These are phyloP conservation scores for Eriocheir sinensis DNA, from an alignment of 1,140 invertebrate genomes.

Conservation along the genomic window DNA sequence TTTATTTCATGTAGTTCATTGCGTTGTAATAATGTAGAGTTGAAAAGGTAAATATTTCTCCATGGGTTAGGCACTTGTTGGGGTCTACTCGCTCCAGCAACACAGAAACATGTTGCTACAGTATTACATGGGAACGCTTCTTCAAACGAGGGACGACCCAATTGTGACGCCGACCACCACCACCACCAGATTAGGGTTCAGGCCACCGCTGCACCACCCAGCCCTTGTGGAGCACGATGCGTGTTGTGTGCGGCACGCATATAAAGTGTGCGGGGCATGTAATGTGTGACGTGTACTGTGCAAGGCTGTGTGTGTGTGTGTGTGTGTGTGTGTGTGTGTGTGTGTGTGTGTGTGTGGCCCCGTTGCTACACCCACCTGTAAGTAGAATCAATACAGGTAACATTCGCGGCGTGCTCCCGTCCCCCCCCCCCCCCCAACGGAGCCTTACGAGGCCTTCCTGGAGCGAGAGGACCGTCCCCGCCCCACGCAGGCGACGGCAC, in stretches of 20 bases:
- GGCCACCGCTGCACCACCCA: too few relatives aligned
- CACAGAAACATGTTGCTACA: too few relatives aligned
- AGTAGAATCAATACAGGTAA: constrained; percentile 5
- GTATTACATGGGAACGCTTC: too few relatives aligned
- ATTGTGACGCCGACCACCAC: too few relatives aligned
- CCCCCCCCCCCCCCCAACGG: not conserved
- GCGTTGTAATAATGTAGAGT: too few relatives aligned
- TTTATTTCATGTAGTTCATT: too few relatives aligned
- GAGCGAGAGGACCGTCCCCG: not conserved
- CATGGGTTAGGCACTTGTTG: too few relatives aligned
- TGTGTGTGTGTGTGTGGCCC: not conserved
- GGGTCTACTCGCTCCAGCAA: too few relatives aligned
- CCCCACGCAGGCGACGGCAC: not conserved
- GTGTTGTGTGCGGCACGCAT: not conserved
- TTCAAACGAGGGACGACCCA: too few relatives aligned
- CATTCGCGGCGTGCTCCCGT: not conserved
- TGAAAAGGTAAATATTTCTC: too few relatives aligned
- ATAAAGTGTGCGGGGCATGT: not conserved
- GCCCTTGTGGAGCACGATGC: too few relatives aligned
- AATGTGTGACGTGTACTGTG: not conserved
- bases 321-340: not conserved
- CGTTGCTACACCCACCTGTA: not conserved
- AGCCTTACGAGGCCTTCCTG: not conserved
- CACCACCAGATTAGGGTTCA: too few relatives aligned
- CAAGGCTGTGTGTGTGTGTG: not conserved